These are phyloP conservation scores for Dinomys branickii DNA, from an alignment of 2,113 vertebrate genomes.

Conservation along the genomic window DNA sequence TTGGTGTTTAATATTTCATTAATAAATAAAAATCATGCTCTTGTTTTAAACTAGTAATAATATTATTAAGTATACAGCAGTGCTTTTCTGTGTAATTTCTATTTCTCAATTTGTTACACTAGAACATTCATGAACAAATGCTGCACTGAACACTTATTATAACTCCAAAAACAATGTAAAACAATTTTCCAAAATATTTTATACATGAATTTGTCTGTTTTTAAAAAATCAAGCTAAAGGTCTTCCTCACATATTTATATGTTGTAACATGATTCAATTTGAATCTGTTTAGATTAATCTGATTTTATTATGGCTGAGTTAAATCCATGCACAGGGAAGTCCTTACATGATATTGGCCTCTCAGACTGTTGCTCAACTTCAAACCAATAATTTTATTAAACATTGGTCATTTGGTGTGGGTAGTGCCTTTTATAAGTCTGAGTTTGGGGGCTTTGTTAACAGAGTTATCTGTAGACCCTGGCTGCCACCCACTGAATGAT, in stretches of 20 bases:
- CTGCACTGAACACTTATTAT: neutral
- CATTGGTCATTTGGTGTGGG: neutral
- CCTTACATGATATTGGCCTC: neutral
- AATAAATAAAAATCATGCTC: neutral
- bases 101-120: slow-evolving; percentile 17
- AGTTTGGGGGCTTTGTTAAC: slow-evolving; percentile 2
- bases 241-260: neutral
- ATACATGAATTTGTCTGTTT: slow-evolving; percentile 7
- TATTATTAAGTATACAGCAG: neutral
- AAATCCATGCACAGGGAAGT: neutral
- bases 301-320: neutral
- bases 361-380: neutral
- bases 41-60: neutral
- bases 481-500: slow-evolving; percentile 47
- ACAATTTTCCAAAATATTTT: slow-evolving; percentile 8
- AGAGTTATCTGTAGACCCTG: slow-evolving; percentile 41
- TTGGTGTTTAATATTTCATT: slow-evolving; percentile 22
- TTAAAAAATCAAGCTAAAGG: neutral
- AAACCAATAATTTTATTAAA: neutral
- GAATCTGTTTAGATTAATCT: neutral
- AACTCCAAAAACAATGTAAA: neutral
- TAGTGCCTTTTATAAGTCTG: slow-evolving; percentile 27
- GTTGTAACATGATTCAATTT: neutral
- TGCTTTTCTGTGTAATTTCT: neutral
- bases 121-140: slow-evolving; percentile 6